Base-by-base conservation (phyloP, 2,113 vertebrate genomes). In the Rynchops niger region DNA sequence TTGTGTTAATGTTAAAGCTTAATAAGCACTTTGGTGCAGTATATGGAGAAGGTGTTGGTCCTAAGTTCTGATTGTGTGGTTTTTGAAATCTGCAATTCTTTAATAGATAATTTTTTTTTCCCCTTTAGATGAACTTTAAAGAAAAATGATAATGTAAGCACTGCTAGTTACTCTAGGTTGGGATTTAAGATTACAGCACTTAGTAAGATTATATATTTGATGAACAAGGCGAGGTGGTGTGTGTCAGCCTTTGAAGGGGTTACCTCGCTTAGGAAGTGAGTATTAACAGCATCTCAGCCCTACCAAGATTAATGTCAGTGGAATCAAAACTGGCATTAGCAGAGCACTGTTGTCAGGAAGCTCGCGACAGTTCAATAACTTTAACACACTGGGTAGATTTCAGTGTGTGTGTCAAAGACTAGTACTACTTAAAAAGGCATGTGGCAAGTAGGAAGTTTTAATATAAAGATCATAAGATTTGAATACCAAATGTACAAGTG, bases 171-270 rank as follows among this genome's bases (percentile, higher is more conserved):
- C 95, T 96, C 84, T 97, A 97, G 96, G 93, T 98, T 97, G 95
- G 97, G 95, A 97, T 98, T 97, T 96, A 97, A 97, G 97, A 98
- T 98, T 97, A 98, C 97, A 95, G 97, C 95, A 97, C 96, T 98
- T 97, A 98, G 97, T 96, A 98, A 97, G 97, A 97, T 98, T 97
- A 97, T 95, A 96, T 88, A 94, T 97, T 96, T 97, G 97, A 95
- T 95, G 95, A 97, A 97, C 97, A 96, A 92, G 95, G 90, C 80
- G 89, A 97, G 97, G 95, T 93, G 96, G 93, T 96, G 90, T 56
- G 92, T 91, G 87, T 90, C 96, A 97, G 88, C 89, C 70, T 82
- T 67, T 95, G 93, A 95, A 96, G 90, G 95, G 96, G 96, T 95
- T 95, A 88, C 96, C 95, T 95, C 86, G 89, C 79, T 94, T 94